Conservation (phyloP, 1,140 invertebrate genomes). For the Drusus annulatus region DNA sequence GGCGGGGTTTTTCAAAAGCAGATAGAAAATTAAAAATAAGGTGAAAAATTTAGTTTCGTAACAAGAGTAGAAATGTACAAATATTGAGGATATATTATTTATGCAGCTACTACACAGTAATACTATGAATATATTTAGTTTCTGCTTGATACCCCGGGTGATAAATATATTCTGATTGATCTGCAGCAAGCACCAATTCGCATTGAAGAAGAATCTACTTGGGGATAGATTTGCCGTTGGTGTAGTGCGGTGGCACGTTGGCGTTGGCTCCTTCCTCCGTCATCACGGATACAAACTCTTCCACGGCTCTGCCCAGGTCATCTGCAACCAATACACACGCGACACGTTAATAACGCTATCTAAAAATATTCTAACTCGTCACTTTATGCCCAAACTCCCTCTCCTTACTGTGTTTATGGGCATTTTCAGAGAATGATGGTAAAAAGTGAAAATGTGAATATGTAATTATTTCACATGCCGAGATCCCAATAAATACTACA, state of each 20-base stretch:
- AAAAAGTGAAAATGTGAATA: no score
- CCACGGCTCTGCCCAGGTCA: slow-evolving; percentile 88
- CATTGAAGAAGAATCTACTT: slow-evolving; percentile 55
- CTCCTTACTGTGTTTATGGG: neutral
- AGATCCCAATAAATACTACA: no score
- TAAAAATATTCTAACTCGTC: no score
- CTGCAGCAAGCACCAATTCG: slow-evolving; percentile 52
- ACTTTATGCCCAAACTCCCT: neutral
- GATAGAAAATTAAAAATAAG: slow-evolving; percentile 42
- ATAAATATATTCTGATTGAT: slow-evolving; percentile 30
- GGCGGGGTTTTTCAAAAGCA: slow-evolving; percentile 45
- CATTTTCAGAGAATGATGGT: neutral
- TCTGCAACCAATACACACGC: slow-evolving; percentile 70
- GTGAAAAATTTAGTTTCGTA: slow-evolving; percentile 35
- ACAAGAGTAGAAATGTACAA: slow-evolving; percentile 51
- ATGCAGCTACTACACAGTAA: slow-evolving; percentile 15
- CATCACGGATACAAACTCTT: slow-evolving; percentile 90
- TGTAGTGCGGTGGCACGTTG: slow-evolving; percentile 66
- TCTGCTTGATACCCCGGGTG: slow-evolving; percentile 21
- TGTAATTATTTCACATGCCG: no score
- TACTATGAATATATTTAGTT: slow-evolving; percentile 24
- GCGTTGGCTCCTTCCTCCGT: slow-evolving; percentile 75
- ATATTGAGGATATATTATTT: slow-evolving; percentile 35
- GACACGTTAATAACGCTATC: no score
- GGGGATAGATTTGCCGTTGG: slow-evolving; percentile 64